Percentiles rank a stretch among this genome's conserved stretches.
phyloP scores from a whole-genome alignment of 2,888 invertebrate genomes.

The Gibbula magus region DNA sequence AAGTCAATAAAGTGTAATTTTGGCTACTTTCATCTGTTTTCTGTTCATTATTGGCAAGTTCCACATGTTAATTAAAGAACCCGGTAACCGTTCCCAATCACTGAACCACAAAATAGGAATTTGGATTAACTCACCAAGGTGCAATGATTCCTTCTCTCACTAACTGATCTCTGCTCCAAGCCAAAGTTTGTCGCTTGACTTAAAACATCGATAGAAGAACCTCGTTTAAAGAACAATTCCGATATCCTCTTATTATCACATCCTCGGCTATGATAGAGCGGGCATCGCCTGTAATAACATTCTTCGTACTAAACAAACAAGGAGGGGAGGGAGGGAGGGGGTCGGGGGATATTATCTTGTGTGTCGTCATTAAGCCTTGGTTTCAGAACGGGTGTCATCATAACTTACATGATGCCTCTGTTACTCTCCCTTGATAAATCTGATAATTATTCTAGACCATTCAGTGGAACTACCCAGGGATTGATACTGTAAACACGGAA shows the following conservation, averaged over 20 bases:
- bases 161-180: background rate
- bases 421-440: background rate
- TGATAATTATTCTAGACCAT: background rate
- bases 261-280: background rate
- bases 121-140: conserved; percentile 11
- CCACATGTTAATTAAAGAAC: background rate
- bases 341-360: no score
- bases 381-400: no score
- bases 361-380: no score
- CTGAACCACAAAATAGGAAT: conserved; percentile 1
- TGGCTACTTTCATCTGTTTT: background rate
- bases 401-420: background rate
- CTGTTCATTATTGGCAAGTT: background rate
- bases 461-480: background rate
- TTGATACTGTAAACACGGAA: background rate
- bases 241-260: conserved; percentile 11
- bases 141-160: background rate
- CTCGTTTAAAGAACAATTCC: background rate
- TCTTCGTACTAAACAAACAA: conserved; percentile 2
- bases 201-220: background rate
- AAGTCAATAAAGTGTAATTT: background rate
- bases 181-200: background rate
- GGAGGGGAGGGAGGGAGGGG: background rate
- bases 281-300: conserved; percentile 1
- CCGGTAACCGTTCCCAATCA: background rate